phyloP scores from a whole-genome alignment of 2,888 invertebrate species.

The Napeogenes inachia region DNA sequence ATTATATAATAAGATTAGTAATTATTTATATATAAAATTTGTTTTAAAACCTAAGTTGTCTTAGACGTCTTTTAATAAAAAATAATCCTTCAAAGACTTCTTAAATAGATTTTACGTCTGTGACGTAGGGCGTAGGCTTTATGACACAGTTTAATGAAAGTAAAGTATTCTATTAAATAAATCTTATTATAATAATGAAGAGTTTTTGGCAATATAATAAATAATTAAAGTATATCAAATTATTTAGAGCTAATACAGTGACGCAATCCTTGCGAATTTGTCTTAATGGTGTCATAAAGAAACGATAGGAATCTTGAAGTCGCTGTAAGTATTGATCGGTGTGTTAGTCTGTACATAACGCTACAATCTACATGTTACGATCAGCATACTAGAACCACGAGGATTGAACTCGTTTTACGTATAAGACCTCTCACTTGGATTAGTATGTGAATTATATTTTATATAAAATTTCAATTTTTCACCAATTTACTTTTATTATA shows the following conservation, averaged over 20 bases:
- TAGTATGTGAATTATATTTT: not conserved
- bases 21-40: no score
- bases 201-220: not conserved
- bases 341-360: constrained; percentile 10
- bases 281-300: constrained; percentile 2
- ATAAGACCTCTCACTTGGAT: constrained; percentile 17
- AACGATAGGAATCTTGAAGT: constrained; percentile 1
- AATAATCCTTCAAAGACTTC: no score
- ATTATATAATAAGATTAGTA: no score
- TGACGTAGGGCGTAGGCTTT: no score
- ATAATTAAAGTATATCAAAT: not conserved
- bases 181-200: no score
- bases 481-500: no score
- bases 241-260: not conserved
- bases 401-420: constrained; percentile 18
- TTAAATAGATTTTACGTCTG: no score
- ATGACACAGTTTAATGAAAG: no score
- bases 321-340: not conserved
- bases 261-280: constrained; percentile 3
- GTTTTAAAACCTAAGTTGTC: no score
- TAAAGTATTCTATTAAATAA: no score
- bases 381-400: constrained; percentile 25
- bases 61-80: no score
- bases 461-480: not conserved
- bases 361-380: constrained; percentile 23